Evolutionary conservation across 2,797 vertebrate genomes (phyloP).

Genomic region (Eidolon dupreanum): DNA sequence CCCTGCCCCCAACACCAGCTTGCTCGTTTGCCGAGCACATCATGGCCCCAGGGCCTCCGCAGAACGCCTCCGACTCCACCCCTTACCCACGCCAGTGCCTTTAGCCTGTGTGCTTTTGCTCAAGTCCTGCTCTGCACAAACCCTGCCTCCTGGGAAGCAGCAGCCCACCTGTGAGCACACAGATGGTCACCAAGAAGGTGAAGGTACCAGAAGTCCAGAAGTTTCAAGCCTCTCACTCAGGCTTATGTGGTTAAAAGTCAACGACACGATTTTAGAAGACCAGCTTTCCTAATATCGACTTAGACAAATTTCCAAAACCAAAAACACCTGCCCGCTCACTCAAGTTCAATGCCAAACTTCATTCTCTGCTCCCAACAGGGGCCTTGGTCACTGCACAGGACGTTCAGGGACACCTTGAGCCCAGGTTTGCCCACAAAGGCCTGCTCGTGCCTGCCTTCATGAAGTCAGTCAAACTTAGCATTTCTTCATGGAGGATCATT

Average conservation of each 20-base stretch:
- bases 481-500: background rate
- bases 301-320: background rate
- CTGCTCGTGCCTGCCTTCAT: no score
- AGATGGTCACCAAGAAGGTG: background rate
- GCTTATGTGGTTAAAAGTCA: background rate
- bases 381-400: background rate
- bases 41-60: background rate
- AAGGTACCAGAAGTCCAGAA: background rate
- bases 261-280: background rate
- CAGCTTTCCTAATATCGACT: background rate
- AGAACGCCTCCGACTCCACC: background rate
- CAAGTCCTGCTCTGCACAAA: background rate
- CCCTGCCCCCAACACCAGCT: no score
- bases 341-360: background rate
- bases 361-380: background rate
- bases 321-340: background rate
- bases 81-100: accelerated
- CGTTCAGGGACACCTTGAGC: no score
- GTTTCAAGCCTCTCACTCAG: background rate
- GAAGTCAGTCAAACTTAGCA: background rate
- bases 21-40: background rate
- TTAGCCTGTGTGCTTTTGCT: background rate
- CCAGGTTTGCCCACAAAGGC: background rate
- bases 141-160: background rate
- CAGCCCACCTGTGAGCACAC: background rate